Conservation (phyloP, 2,888 invertebrate genomes). For the Ypsolopha scabrella region DNA sequence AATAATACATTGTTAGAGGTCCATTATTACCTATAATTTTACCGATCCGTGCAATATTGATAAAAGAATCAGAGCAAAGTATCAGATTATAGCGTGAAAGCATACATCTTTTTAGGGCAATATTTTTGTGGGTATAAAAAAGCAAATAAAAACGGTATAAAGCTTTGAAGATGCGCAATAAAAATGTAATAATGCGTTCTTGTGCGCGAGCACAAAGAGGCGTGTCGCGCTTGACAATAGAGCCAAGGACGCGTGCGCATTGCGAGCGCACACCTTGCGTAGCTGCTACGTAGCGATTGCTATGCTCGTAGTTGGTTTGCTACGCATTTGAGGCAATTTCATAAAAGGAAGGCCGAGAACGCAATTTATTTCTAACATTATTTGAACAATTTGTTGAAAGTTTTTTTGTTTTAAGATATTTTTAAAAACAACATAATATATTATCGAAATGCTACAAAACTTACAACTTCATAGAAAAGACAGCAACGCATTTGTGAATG, state of each 20-base stretch:
- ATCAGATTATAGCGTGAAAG: slow-evolving; percentile 58
- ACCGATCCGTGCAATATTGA: slow-evolving; percentile 14
- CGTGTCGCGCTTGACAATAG: slow-evolving; percentile 58
- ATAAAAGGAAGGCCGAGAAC: too few species aligned
- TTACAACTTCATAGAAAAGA: slow-evolving; percentile 4
- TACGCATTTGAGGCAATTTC: too few species aligned
- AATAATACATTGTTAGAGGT: neutral
- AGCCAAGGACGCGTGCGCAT: slow-evolving; percentile 52
- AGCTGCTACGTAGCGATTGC: neutral
- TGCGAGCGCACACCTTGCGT: slow-evolving; percentile 39
- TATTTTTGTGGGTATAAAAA: slow-evolving; percentile 46
- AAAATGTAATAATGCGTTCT: slow-evolving; percentile 60
- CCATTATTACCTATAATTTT: neutral
- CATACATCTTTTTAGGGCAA: slow-evolving; percentile 52
- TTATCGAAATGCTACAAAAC: too few species aligned
- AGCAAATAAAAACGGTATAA: slow-evolving; percentile 54
- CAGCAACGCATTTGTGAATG: slow-evolving; percentile 1
- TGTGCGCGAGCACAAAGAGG: slow-evolving; percentile 30
- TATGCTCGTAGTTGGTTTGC: too few species aligned
- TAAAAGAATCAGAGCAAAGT: slow-evolving; percentile 33
- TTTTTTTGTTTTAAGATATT: too few species aligned
- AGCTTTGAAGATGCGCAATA: slow-evolving; percentile 65
- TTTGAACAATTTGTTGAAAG: too few species aligned
- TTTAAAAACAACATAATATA: too few species aligned
- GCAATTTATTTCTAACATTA: too few species aligned